Evolutionary conservation across 2,113 vertebrate genomes (phyloP).

Genomic region (Barbus barbus): DNA sequence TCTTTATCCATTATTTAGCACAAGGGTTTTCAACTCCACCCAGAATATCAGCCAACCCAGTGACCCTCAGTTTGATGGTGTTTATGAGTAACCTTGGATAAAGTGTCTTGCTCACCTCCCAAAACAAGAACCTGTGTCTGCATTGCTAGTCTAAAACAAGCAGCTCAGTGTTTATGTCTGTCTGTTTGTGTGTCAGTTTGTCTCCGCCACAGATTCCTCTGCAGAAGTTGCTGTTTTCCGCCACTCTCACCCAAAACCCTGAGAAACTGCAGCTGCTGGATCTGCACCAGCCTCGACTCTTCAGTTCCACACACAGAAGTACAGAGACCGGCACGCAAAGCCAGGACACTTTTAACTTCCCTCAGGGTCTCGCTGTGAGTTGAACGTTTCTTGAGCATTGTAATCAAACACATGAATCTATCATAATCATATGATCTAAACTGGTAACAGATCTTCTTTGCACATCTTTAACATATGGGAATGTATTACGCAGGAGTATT

Average conservation of each 20-base stretch:
- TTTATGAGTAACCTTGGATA: not conserved
- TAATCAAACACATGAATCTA: no score
- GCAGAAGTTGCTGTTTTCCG: constrained; percentile 96
- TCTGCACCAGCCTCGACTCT: constrained; percentile 88
- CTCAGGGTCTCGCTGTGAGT: constrained; percentile 83
- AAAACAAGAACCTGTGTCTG: not conserved
- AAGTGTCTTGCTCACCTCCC: not conserved
- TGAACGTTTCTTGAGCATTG: not conserved
- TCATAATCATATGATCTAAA: not conserved
- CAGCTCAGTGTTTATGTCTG: not conserved
- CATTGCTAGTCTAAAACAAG: not conserved
- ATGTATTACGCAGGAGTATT: constrained; percentile 80
- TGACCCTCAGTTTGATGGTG: not conserved
- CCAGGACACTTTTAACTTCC: constrained; percentile 80
- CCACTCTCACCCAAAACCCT: constrained; percentile 90
- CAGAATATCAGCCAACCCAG: not conserved
- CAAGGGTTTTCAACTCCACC: not conserved
- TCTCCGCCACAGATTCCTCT: constrained; percentile 83
- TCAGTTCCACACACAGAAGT: constrained; percentile 75
- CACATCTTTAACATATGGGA: not conserved
- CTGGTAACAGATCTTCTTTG: not conserved
- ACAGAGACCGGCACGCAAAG: not conserved
- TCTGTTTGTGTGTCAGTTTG: constrained; percentile 68
- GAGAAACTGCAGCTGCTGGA: constrained; percentile 91
- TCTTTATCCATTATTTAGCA: not conserved